Conservation (phyloP, 1,140 invertebrate species). For the Cydia pomonella region DNA sequence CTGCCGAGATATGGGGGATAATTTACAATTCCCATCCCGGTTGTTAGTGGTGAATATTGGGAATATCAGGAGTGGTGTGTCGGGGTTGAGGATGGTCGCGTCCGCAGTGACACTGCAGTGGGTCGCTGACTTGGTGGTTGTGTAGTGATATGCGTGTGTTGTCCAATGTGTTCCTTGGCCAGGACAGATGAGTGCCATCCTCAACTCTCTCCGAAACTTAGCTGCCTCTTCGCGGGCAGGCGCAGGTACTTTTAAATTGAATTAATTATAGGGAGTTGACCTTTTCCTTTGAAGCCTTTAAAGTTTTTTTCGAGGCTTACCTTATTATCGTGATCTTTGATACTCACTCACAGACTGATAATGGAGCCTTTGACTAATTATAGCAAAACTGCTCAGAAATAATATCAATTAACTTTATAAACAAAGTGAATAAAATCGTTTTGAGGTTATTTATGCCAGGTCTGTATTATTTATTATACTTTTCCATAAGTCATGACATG, state of each 20-base stretch:
- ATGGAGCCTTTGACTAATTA: not conserved
- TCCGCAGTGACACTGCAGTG: conserved; percentile 54
- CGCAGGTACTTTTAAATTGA: conserved; percentile 56
- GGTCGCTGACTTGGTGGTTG: conserved; percentile 53
- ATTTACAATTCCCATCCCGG: conserved; percentile 46
- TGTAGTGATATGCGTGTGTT: conserved; percentile 68
- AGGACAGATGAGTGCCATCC: conserved; percentile 83
- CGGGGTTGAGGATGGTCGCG: conserved; percentile 35
- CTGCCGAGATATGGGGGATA: conserved; percentile 59
- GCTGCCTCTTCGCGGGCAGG: conserved; percentile 77
- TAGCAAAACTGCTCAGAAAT: not conserved
- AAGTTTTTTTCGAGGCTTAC: conserved; percentile 12
- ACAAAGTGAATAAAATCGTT: too few relatives aligned
- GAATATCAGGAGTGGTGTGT: conserved; percentile 37
- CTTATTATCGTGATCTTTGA: not conserved
- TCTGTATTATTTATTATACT: not conserved
- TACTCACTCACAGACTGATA: not conserved
- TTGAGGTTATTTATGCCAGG: too few relatives aligned
- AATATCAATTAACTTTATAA: too few relatives aligned
- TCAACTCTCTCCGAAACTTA: conserved; percentile 84
- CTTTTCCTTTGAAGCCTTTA: conserved; percentile 10
- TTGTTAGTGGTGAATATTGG: conserved; percentile 35
- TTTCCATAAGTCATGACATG: not conserved
- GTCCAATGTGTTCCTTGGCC: conserved; percentile 64
- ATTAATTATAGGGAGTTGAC: conserved; percentile 10